Base-by-base conservation (phyloP, 2,113 vertebrate genomes). In the Oreochromis tanganicae region DNA sequence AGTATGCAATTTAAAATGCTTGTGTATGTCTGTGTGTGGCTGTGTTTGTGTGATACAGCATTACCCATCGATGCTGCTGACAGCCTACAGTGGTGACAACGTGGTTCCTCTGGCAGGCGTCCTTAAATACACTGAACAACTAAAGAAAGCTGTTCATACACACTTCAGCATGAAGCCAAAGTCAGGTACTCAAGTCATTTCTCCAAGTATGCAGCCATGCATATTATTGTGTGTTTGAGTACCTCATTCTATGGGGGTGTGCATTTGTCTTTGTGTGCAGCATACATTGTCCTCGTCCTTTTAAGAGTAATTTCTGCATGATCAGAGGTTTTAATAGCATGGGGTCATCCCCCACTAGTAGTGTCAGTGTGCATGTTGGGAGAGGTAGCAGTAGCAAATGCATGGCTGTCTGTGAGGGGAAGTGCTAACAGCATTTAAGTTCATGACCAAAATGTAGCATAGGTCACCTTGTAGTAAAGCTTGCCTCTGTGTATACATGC, bases 11-110 rank as follows among this genome's bases (percentile, higher is more conserved):
- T 56, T 17, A 3, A 46, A 73, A 46, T 73, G 21, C 0, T 3
- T 21, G 1, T 41, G 29, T 38, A 16, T 29, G 2, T 59, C 36
- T 36, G 59, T 71, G 21, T 54, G 19, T 8, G 16, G 4, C 10
- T 91, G 24, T 83, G 6, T 24, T 27, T 83, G 9, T 91, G 66
- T 90, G 71, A 88, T 73, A 43, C 83, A 99, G 98, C 63, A 80
- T 85, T 99, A 99, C 71, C 98, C 99, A 61, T 98, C 98, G 1
- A 84, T 99, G 95, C 96, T 98, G 88, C 97, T 99, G 95, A 98
- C 98, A 3, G 98, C 97, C 0, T 98, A 98, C 90, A 96, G 96
- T 41, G 96, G 94, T 0, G 99, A 99, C 68, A 93, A 96, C 54
- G 96, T 98, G 78, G 75, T 98, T 52, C 97, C 97, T 56, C 82